Conservation (phyloP, 1,140 invertebrate genomes). For the Polypedilum vanderplanki region DNA sequence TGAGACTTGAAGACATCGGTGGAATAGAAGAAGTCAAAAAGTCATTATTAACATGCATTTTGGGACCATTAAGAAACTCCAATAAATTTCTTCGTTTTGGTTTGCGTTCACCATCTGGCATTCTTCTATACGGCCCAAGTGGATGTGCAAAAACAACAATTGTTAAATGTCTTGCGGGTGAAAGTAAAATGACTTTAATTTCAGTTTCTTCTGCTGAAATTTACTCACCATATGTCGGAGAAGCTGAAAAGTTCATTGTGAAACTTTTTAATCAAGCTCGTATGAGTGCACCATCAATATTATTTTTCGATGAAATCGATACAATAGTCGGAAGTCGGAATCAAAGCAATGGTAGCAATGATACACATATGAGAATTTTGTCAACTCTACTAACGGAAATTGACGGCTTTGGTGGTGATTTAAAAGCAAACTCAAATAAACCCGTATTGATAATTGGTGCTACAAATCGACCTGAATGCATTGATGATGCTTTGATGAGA, state of each 20-base stretch:
- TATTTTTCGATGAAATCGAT: conserved; percentile 73
- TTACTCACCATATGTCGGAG: conserved; percentile 61
- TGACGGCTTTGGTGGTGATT: conserved; percentile 53
- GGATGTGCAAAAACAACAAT: conserved; percentile 70
- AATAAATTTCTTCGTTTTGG: conserved; percentile 54
- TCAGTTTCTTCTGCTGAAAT: conserved; percentile 57
- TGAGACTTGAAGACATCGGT: conserved; percentile 55
- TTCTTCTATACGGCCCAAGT: conserved; percentile 68
- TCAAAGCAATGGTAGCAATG: conserved; percentile 38
- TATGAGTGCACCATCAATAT: conserved; percentile 56
- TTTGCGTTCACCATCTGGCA: conserved; percentile 51
- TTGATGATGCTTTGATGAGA: conserved; percentile 67
- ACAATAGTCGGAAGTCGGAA: conserved; percentile 52
- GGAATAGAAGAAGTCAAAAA: conserved; percentile 58
- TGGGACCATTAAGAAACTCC: conserved; percentile 57
- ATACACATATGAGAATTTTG: conserved; percentile 56
- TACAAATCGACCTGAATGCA: conserved; percentile 70
- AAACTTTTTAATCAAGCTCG: conserved; percentile 61
- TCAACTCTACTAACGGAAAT: conserved; percentile 61
- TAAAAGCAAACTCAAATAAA: conserved; percentile 29
- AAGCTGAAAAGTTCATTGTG: conserved; percentile 53
- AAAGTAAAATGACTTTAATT: conserved; percentile 55
- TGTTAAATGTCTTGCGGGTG: conserved; percentile 57
- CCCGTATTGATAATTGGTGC: conserved; percentile 62
- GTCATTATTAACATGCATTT: conserved; percentile 53